Evolutionary conservation across 2,888 invertebrate species (phyloP).

Genomic region (Oscheius sp.): DNA sequence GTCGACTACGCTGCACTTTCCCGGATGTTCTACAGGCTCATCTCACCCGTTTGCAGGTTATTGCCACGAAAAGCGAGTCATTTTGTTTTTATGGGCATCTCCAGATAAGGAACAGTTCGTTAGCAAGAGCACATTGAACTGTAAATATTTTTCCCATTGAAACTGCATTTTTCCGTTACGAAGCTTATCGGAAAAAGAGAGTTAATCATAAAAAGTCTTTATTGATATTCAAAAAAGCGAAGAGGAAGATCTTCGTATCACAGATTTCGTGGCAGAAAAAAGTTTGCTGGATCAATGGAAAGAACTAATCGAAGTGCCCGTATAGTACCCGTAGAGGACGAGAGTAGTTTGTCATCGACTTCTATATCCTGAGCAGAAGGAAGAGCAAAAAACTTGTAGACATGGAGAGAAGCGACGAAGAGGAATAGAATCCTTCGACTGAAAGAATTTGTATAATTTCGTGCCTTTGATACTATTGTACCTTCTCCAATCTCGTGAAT

Average conservation of each 20-base stretch:
- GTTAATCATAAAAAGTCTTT: too few species aligned
- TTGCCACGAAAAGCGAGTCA: too few species aligned
- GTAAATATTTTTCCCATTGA: conserved; percentile 8
- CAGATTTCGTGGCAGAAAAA: too few species aligned
- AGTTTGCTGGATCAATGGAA: too few species aligned
- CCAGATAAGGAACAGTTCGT: not conserved
- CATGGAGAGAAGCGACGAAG: not conserved
- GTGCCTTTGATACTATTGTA: conserved; percentile 1
- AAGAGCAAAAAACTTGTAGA: conserved; percentile 4
- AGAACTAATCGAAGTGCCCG: too few species aligned
- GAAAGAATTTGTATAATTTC: conserved; percentile 2
- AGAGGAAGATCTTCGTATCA: too few species aligned
- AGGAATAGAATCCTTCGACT: conserved; percentile 30
- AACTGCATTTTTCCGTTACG: conserved; percentile 7
- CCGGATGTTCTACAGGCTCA: too few species aligned
- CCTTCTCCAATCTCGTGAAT: conserved; percentile 64
- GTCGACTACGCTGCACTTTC: too few species aligned
- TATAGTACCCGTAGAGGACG: not conserved
- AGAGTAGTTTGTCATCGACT: not conserved
- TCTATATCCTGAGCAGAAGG: conserved; percentile 28
- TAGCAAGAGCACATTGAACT: not conserved
- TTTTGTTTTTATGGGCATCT: too few species aligned
- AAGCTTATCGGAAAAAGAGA: too few species aligned
- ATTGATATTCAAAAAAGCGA: too few species aligned
- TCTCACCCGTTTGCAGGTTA: too few species aligned